Base-by-base conservation (phyloP, 1,140 invertebrate genomes). In the Aricia agestis region DNA sequence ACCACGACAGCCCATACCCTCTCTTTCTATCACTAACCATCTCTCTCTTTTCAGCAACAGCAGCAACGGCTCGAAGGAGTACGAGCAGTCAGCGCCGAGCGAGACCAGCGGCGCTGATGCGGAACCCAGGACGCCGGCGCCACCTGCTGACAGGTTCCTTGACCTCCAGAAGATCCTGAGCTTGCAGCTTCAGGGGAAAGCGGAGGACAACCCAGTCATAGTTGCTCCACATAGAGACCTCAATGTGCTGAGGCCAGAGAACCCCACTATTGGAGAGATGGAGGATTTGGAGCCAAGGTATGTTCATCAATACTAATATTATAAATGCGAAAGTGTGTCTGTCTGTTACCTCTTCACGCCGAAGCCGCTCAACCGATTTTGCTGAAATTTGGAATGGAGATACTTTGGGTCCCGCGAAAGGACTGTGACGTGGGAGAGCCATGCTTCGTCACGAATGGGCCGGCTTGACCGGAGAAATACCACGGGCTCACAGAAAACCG, bases 211-310 rank as follows among this genome's bases (percentile, higher is more conserved):
- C 67, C 92, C 91, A 15, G 92, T 93, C 6, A 92, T 95, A 1
- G 90, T 94, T 2, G 92, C 93, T 10, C 92, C 90, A 9, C 92
- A 91, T 19, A 92, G 93, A 61, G 89, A 93, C 63, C 87, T 92
- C 5, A 92, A 92, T 72, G 76, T 91, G 3, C 74, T 92, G 59
- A 77, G 90, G 67, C 85, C 82, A 0, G 89, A 93, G 66, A 94
- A 96, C 85, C 95, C 95, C 0, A 94, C 94, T 6, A 92, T 96
- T 32, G 94, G 92, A 0, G 93, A 95, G 68, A 81, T 96, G 82
- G 94, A 94, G 72, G 92, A 93, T 52, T 81, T 94, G 59, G 91
- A 92, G 78, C 83, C 90, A n/a, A 93, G 93, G 95, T 95, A 74
- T 92, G 93, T 92, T 41, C 36, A 42, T 17, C 32, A 13, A 32